phyloP scores from a whole-genome alignment of 2,797 vertebrate genomes.

The Australoheros facetus region DNA sequence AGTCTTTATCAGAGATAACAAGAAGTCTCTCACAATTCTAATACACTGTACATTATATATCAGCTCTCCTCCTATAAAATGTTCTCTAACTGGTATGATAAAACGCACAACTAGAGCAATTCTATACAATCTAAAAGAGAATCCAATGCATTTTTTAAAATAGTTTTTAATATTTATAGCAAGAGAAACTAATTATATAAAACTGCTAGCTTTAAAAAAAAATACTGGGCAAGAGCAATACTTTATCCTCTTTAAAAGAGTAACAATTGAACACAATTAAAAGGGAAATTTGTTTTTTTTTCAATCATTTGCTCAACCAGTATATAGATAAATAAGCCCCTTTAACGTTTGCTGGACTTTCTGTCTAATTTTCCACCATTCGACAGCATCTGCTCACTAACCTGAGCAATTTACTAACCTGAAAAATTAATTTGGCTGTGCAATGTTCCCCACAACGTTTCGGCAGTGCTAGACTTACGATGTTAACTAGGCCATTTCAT shows the following conservation, averaged over 20 bases:
- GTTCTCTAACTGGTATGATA: not conserved
- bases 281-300: too few species aligned
- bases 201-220: not conserved
- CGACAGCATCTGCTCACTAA: too few species aligned
- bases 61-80: not conserved
- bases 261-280: too few species aligned
- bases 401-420: not conserved
- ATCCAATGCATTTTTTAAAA: not conserved
- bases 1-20: conserved; percentile 50
- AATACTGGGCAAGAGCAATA: too few species aligned
- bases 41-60: not conserved
- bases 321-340: too few species aligned
- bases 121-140: not conserved
- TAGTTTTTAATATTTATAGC: not conserved
- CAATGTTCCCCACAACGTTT: not conserved
- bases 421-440: not conserved
- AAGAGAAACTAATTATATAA: not conserved
- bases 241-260: too few species aligned
- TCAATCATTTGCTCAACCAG: too few species aligned
- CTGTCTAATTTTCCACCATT: too few species aligned
- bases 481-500: not conserved
- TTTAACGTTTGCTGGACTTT: too few species aligned
- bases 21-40: conserved; percentile 6
- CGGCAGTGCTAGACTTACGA: not conserved
- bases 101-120: not conserved